Percentiles rank a stretch among this genome's conserved stretches.
These are phyloP conservation scores for Tokudaia muenninki DNA, from an alignment of 2,797 vertebrate genomes.

Conservation along the genomic window DNA sequence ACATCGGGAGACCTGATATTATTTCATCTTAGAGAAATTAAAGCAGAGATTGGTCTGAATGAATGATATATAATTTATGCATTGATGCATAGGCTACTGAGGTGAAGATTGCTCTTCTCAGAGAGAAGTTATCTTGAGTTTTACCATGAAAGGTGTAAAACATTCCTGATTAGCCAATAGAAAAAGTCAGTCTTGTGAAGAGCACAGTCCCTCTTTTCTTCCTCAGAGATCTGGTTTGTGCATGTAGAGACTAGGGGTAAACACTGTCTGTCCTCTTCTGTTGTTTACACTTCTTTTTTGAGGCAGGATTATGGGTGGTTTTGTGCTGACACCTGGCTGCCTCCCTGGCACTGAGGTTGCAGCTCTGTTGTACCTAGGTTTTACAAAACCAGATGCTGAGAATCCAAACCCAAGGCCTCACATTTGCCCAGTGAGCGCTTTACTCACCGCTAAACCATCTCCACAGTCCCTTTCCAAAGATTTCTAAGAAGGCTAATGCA, in stretches of 20 bases:
- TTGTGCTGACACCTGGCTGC: not conserved
- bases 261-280: not conserved
- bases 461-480: not conserved
- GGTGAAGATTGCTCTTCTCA: not conserved
- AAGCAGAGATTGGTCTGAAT: not conserved
- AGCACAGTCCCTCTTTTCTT: not conserved
- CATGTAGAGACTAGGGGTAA: not conserved
- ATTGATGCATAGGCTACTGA: not conserved
- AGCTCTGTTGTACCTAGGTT: no score
- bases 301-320: no score
- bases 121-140: not conserved
- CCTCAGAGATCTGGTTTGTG: not conserved
- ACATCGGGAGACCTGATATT: not conserved
- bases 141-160: not conserved
- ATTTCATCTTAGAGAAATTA: slow-evolving; percentile 40
- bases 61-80: not conserved
- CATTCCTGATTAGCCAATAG: not conserved
- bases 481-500: not conserved
- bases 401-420: not conserved
- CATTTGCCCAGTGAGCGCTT: not conserved
- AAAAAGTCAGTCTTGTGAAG: not conserved
- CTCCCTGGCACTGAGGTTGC: not conserved
- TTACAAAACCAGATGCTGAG: not conserved
- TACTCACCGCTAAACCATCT: not conserved
- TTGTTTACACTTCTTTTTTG: not conserved